A percentile compares a stretch with the other conserved stretches of the same genome.
These are phyloP conservation scores for Drosophila pseudoobscura DNA, from an alignment of 1,140 invertebrate genomes.

Conservation along the genomic window DNA sequence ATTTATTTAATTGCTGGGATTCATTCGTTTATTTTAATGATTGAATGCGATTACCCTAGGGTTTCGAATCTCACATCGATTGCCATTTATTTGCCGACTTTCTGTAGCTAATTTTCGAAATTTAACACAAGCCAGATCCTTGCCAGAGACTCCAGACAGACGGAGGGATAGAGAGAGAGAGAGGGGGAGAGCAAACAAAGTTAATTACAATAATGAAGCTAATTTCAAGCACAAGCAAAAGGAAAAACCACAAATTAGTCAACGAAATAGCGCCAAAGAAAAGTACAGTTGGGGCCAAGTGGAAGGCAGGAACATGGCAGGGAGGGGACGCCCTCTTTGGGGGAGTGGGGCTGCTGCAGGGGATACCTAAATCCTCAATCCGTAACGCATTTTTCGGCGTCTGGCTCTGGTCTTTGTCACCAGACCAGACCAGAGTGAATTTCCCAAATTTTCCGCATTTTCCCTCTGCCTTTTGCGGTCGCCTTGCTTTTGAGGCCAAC, in stretches of 20 bases:
- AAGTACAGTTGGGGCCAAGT: conserved; percentile 30
- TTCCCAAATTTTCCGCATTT: too few species aligned
- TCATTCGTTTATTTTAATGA: conserved; percentile 7
- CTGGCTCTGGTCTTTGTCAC: conserved; percentile 58
- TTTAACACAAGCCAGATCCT: conserved; percentile 48
- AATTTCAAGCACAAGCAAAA: conserved; percentile 62
- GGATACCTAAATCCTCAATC: conserved; percentile 64
- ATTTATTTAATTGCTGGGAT: conserved; percentile 27
- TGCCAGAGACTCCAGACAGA: not conserved
- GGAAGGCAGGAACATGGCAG: not conserved
- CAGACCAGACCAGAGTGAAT: not conserved
- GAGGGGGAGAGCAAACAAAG: conserved; percentile 36
- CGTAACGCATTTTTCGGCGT: conserved; percentile 62
- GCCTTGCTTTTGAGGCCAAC: conserved; percentile 34
- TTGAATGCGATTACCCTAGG: not conserved
- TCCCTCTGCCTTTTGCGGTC: conserved; percentile 34
- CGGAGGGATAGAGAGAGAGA: not conserved
- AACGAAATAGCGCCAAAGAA: conserved; percentile 51
- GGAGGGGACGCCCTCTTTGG: not conserved
- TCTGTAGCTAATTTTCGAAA: conserved; percentile 59
- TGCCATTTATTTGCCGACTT: conserved; percentile 24
- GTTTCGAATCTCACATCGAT: conserved; percentile 14
- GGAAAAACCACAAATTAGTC: conserved; percentile 67
- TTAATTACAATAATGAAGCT: conserved; percentile 76
- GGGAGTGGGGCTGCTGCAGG: too few species aligned